Conservation (phyloP, 2,797 vertebrate species). For the Sitta carolinensis region DNA sequence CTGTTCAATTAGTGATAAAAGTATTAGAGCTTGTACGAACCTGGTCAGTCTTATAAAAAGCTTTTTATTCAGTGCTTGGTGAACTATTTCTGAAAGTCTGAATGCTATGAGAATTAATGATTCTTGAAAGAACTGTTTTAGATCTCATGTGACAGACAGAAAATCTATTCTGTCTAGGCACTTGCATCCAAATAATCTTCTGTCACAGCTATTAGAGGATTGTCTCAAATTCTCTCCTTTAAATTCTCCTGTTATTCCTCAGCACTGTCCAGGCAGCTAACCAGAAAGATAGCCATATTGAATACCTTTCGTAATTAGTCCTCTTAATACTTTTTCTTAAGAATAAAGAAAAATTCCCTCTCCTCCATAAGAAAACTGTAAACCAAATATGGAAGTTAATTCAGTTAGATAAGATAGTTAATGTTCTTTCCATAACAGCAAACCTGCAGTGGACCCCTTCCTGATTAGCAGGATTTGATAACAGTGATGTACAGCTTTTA, state of each 20-base stretch:
- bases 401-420: background rate
- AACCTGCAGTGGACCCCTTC: background rate
- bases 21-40: background rate
- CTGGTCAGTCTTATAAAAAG: background rate
- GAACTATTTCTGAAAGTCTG: background rate
- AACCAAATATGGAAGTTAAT: background rate
- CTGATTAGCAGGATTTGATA: background rate
- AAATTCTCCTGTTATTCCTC: background rate
- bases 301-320: background rate
- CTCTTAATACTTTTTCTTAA: background rate
- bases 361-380: background rate
- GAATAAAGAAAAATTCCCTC: background rate
- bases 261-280: background rate
- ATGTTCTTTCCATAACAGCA: background rate
- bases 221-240: background rate
- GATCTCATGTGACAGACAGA: conserved; percentile 29
- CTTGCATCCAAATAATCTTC: background rate
- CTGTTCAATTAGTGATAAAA: conserved; percentile 20
- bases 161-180: conserved; percentile 36
- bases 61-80: conserved; percentile 12
- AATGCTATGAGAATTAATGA: conserved; percentile 8
- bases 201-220: background rate
- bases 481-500: background rate
- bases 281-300: background rate
- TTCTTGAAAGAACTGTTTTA: conserved; percentile 15